These are phyloP conservation scores for Ischnus inquisitorius DNA, from an alignment of 2,888 invertebrate genomes.

Conservation along the genomic window DNA sequence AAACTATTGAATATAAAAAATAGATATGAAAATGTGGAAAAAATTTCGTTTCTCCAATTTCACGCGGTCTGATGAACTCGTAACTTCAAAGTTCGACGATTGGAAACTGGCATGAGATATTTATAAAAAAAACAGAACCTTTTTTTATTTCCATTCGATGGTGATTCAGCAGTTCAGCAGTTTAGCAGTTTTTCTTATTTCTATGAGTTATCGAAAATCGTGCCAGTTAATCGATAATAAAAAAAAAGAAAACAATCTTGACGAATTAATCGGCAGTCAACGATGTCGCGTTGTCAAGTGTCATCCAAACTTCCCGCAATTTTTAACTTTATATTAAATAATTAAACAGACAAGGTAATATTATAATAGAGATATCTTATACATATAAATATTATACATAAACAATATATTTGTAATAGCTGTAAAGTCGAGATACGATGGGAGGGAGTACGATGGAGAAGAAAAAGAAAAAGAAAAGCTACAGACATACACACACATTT, in stretches of 20 bases:
- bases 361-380: slow-evolving; percentile 77
- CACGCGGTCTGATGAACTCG: slow-evolving; percentile 20
- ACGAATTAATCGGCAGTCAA: slow-evolving; percentile 42
- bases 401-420: slow-evolving; percentile 80
- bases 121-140: not conserved
- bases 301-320: slow-evolving; percentile 79
- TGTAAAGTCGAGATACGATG: slow-evolving; percentile 74
- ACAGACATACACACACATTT: slow-evolving; percentile 74
- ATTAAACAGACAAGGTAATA: slow-evolving; percentile 78
- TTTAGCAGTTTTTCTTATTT: not conserved
- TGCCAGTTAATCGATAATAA: slow-evolving; percentile 13
- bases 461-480: slow-evolving; percentile 63
- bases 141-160: slow-evolving; percentile 9
- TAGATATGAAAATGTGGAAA: slow-evolving; percentile 2
- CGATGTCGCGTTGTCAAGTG: slow-evolving; percentile 49
- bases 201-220: slow-evolving; percentile 25
- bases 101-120: slow-evolving; percentile 39
- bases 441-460: slow-evolving; percentile 34
- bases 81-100: slow-evolving; percentile 24
- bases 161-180: not conserved
- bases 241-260: slow-evolving; percentile 33
- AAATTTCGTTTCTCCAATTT: slow-evolving; percentile 33
- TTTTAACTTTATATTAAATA: slow-evolving; percentile 82
- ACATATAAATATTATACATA: slow-evolving; percentile 70
- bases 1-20: not conserved